Evolutionary conservation across 2,888 invertebrate species (phyloP).

Genomic region (Helleia helle): DNA sequence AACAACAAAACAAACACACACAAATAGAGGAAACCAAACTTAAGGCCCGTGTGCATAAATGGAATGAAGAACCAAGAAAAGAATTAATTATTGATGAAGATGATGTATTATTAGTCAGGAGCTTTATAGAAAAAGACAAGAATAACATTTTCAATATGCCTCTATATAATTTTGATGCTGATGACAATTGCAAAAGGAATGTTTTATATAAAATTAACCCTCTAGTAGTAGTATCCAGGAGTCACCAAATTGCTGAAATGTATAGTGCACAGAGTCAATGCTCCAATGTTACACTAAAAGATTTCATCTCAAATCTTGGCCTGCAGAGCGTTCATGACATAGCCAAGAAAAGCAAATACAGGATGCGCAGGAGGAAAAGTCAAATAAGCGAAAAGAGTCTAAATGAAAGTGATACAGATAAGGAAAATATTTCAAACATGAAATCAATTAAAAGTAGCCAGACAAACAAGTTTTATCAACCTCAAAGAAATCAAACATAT

Average conservation of each 20-base stretch:
- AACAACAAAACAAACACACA: neutral
- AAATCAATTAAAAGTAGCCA: neutral
- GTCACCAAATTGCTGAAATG: neutral
- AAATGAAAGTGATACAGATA: neutral
- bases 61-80: neutral
- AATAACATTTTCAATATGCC: slow-evolving; percentile 12
- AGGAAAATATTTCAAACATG: neutral
- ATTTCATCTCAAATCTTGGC: slow-evolving; percentile 2
- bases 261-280: slow-evolving; percentile 4
- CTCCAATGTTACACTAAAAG: slow-evolving; percentile 7
- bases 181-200: slow-evolving; percentile 10
- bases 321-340: slow-evolving; percentile 2
- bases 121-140: slow-evolving; percentile 1
- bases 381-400: no score
- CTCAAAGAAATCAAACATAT: neutral
- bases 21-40: neutral
- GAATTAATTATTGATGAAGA: slow-evolving; percentile 11
- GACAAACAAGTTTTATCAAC: neutral
- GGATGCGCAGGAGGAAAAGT: neutral
- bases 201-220: slow-evolving; percentile 13
- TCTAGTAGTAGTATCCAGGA: slow-evolving; percentile 2
- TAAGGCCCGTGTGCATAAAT: no score
- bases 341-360: neutral
- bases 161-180: slow-evolving; percentile 8
- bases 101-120: slow-evolving; percentile 11